These are phyloP conservation scores for Garrulus glandarius DNA, from an alignment of 2,797 vertebrate genomes.

Conservation along the genomic window DNA sequence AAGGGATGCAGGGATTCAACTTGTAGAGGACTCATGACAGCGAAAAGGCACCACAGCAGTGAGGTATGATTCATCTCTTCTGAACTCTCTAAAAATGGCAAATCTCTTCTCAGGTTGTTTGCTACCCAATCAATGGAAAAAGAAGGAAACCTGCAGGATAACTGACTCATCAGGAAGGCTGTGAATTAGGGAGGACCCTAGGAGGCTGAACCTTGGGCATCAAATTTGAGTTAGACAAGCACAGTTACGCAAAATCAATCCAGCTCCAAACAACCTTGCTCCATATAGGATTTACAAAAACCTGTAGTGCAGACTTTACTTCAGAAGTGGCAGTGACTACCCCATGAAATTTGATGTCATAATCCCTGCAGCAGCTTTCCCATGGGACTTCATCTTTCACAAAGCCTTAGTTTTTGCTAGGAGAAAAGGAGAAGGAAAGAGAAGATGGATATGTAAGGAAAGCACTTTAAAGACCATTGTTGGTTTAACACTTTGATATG, in stretches of 20 bases:
- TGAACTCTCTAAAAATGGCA: conserved; percentile 12
- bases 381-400: background rate
- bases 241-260: background rate
- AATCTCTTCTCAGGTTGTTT: background rate
- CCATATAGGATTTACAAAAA: background rate
- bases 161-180: background rate
- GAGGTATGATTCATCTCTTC: conserved; percentile 3
- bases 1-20: background rate
- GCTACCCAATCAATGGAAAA: background rate
- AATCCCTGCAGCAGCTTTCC: background rate
- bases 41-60: background rate
- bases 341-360: background rate
- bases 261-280: background rate
- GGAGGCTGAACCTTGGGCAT: background rate
- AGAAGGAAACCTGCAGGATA: background rate
- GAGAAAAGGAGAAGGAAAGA: background rate
- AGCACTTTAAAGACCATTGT: background rate
- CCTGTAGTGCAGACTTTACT: background rate
- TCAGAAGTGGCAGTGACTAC: background rate
- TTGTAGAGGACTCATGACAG: background rate
- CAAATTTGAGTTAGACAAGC: background rate
- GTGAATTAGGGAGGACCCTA: background rate
- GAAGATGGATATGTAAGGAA: background rate
- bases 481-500: background rate
- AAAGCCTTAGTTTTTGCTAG: background rate